These are phyloP conservation scores for Poeciliopsis gracilis DNA, from an alignment of 2,797 vertebrate genomes.

Conservation along the genomic window DNA sequence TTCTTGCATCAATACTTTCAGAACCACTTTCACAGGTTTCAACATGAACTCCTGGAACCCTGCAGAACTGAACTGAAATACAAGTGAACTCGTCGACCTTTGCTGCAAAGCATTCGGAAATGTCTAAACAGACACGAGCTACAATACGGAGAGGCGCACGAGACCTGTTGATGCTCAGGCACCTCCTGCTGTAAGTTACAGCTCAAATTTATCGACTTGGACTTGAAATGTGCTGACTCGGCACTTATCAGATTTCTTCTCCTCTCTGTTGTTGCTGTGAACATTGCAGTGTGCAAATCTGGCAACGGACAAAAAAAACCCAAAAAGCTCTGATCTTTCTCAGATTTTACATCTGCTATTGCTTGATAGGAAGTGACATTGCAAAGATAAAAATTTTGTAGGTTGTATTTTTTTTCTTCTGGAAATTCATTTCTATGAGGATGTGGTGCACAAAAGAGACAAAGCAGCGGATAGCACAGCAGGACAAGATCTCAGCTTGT, in stretches of 20 bases:
- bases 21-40: neutral
- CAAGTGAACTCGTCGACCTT: neutral
- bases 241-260: neutral
- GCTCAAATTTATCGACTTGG: neutral
- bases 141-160: neutral
- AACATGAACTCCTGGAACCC: neutral
- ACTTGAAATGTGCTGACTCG: neutral
- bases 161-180: neutral
- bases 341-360: neutral
- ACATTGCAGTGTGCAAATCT: neutral
- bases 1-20: neutral
- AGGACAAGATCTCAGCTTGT: neutral
- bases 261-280: neutral
- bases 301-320: neutral
- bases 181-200: neutral
- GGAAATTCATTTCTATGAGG: neutral
- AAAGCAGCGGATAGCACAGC: neutral
- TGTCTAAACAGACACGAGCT: neutral
- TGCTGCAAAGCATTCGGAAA: neutral
- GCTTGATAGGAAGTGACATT: constrained; percentile 1
- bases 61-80: neutral
- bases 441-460: neutral
- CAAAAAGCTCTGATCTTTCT: neutral
- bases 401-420: neutral
- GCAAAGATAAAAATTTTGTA: neutral